Evolutionary conservation across 2,113 vertebrate genomes (phyloP).

Genomic region (Salminus brasiliensis): DNA sequence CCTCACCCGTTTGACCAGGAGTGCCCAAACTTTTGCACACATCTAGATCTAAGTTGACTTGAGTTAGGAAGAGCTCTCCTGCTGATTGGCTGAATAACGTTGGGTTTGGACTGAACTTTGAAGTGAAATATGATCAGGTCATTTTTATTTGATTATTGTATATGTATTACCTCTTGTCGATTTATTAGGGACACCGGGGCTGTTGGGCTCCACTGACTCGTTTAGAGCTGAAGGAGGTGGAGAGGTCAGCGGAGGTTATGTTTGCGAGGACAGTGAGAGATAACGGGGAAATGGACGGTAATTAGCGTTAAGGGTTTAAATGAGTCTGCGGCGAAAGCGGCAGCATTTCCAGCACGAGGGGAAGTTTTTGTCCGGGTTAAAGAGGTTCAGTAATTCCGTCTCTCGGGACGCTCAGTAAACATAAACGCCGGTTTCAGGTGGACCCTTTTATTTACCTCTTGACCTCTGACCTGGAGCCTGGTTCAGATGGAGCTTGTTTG

Average conservation of each 20-base stretch:
- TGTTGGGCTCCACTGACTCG: too few relatives aligned
- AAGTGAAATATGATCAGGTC: too few relatives aligned
- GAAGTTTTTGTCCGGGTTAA: conserved; percentile 68
- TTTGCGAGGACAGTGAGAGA: neutral
- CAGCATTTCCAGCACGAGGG: conserved; percentile 18
- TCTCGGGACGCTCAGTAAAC: conserved; percentile 66
- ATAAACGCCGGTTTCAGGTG: conserved; percentile 40
- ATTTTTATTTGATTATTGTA: too few relatives aligned
- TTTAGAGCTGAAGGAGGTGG: neutral
- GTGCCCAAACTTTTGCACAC: too few relatives aligned
- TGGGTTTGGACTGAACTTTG: too few relatives aligned
- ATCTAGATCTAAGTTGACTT: too few relatives aligned
- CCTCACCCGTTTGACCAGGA: too few relatives aligned
- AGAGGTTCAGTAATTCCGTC: conserved; percentile 60
- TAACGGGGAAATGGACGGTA: conserved; percentile 57
- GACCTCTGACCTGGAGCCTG: conserved; percentile 49
- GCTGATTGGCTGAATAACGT: too few relatives aligned
- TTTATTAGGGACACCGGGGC: too few relatives aligned
- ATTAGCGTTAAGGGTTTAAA: conserved; percentile 45
- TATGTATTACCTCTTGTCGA: too few relatives aligned
- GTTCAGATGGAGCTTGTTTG: conserved; percentile 36
- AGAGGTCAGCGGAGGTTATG: neutral
- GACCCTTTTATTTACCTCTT: conserved; percentile 66
- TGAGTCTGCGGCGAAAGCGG: neutral
- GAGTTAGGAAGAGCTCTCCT: too few relatives aligned